Evolutionary conservation across 2,797 vertebrate genomes (phyloP).

Genomic region (Protonibea diacanthus): DNA sequence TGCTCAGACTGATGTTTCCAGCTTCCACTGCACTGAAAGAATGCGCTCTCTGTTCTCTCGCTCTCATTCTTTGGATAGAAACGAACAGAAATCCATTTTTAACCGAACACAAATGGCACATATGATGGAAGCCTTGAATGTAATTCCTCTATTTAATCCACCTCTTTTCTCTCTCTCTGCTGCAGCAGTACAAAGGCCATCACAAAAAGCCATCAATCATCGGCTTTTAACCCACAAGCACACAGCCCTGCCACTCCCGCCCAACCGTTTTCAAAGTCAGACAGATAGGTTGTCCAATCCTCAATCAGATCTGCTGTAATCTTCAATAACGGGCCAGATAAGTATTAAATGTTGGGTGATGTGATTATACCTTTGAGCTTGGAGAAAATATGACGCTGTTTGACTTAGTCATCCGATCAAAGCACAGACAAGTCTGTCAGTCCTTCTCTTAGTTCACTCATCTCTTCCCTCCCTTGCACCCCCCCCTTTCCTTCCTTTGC

Average conservation of each 20-base stretch:
- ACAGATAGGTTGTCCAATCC: constrained; percentile 42
- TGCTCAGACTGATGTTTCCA: constrained; percentile 2
- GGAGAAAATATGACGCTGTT: constrained; percentile 46
- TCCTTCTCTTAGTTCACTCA: constrained; percentile 57
- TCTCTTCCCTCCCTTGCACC: constrained; percentile 17
- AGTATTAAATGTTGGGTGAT: constrained; percentile 60
- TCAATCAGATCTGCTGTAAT: constrained; percentile 57
- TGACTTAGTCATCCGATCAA: constrained; percentile 65
- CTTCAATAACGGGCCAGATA: constrained; percentile 55
- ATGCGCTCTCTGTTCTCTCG: constrained; percentile 15
- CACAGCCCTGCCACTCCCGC: constrained; percentile 52
- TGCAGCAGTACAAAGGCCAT: constrained; percentile 48
- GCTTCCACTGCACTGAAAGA: neutral
- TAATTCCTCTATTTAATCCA: constrained; percentile 40
- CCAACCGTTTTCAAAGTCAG: constrained; percentile 52
- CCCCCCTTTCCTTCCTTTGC: constrained; percentile 50
- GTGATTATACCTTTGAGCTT: constrained; percentile 59
- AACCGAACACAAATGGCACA: constrained; percentile 35
- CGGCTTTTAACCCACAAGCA: constrained; percentile 30
- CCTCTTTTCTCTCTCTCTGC: constrained; percentile 22
- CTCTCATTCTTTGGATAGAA: constrained; percentile 3
- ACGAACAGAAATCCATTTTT: constrained; percentile 36
- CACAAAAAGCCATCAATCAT: constrained; percentile 58
- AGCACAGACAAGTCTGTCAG: constrained; percentile 63
- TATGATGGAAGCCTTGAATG: constrained; percentile 38